phyloP scores from a whole-genome alignment of 2,888 invertebrate species.

The Cantharis rustica region DNA sequence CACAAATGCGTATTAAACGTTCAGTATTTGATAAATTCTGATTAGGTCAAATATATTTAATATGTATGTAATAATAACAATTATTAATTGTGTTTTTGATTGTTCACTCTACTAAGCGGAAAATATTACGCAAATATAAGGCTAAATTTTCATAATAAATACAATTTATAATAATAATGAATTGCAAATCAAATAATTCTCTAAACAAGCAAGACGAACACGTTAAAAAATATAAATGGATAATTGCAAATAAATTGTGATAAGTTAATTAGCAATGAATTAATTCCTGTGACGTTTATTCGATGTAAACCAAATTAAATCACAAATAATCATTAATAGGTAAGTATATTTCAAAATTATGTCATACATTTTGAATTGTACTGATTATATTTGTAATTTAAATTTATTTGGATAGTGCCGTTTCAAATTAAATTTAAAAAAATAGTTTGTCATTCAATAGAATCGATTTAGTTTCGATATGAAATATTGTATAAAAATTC shows the following conservation, averaged over 20 bases:
- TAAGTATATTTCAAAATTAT: no score
- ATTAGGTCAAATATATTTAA: no score
- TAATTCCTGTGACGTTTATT: not conserved
- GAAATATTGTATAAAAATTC: not conserved
- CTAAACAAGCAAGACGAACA: not conserved
- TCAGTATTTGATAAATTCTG: no score
- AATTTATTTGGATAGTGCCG: not conserved
- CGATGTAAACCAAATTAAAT: not conserved
- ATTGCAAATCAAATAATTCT: not conserved
- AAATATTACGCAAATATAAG: no score
- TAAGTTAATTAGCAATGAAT: not conserved
- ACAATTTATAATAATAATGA: not conserved
- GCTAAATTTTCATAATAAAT: no score
- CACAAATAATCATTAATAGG: no score
- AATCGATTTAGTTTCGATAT: not conserved
- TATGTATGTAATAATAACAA: no score
- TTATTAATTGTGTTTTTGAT: no score
- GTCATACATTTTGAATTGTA: not conserved
- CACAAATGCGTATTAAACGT: no score
- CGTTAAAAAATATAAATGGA: not conserved
- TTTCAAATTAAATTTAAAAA: not conserved
- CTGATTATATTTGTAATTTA: not conserved
- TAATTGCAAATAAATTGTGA: not conserved
- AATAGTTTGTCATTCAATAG: not conserved
- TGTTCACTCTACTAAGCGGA: no score